Evolutionary conservation across 2,113 vertebrate species (phyloP).

Genomic region (Psilopogon haemacephalus): DNA sequence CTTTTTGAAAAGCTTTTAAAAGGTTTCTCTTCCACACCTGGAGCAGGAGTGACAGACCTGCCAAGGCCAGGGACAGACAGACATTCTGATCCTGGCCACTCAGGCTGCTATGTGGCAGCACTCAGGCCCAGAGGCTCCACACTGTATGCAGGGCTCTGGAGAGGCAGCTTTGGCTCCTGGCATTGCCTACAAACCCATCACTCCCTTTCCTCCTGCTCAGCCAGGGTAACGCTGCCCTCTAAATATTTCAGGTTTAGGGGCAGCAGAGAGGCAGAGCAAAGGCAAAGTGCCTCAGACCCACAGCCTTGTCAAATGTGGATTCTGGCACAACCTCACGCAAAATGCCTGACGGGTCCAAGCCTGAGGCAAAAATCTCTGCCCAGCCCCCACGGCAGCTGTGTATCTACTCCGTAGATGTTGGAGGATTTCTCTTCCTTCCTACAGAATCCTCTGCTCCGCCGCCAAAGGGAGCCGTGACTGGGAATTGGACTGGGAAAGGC

Average conservation of each 20-base stretch:
- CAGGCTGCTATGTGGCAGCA: accelerated
- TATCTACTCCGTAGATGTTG: neutral
- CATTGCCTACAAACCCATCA: neutral
- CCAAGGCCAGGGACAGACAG: neutral
- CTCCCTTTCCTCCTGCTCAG: too few relatives aligned
- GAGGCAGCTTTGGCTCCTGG: neutral
- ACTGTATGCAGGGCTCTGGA: neutral
- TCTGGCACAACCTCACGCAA: neutral
- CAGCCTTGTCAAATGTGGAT: neutral
- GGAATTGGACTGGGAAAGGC: neutral
- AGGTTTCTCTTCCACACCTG: neutral
- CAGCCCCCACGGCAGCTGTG: slow-evolving; percentile 40
- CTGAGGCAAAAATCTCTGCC: slow-evolving; percentile 35
- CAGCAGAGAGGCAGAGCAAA: neutral
- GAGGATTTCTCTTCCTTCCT: neutral
- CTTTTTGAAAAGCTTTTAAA: neutral
- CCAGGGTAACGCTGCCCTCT: accelerated
- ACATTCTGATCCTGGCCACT: neutral
- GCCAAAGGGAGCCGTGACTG: slow-evolving; percentile 14
- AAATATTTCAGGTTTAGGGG: neutral
- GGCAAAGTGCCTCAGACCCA: neutral
- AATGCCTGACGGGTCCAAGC: neutral
- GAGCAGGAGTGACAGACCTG: neutral
- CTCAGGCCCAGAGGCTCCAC: accelerated
- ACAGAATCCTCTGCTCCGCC: neutral